Base-by-base conservation (phyloP, 2,888 invertebrate genomes). In the Choreutis nemorana region DNA sequence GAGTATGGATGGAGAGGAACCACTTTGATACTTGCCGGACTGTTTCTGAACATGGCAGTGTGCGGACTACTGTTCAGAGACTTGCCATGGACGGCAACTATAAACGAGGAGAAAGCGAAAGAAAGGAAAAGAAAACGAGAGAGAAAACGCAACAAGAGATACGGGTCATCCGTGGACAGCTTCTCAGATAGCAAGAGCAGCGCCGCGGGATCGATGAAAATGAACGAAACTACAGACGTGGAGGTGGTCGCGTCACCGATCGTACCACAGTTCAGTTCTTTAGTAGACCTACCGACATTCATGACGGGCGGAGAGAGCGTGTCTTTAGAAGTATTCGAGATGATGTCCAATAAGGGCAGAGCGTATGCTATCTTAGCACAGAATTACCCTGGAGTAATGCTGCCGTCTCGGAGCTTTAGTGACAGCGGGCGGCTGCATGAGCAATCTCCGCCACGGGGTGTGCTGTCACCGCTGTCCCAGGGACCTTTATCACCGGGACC, bases 1-100 rank as follows among this genome's bases (percentile, higher is more conserved):
- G 86, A 89, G 50, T 93, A 90, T 58, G 90, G 89, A 1, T 93
- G 92, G 92, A 81, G 90, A 23, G 91, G 90, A 1, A 89, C 91
- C 6, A 89, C 89, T 1, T 64, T 92, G n/a, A 87, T 93, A 32
- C 60, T 93, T 24, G 89, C 91, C 2, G 92, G 91, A 1, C 61
- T 91, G 29, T 91, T 94, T 55, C 67, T 93, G 16, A 90, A 92
- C 60, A 83, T 93, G 60, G 87, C 87, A 7, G 87, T 90, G 1
- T 93, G 90, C 56, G 93, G 92, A 0, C 81, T 88, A 36, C 66
- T 93, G 14, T 92, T 94, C 86, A 73, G 90, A 32, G 93, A 93
- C 48, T 52, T 78, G 39, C 81, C 78, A 15, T 80, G 78, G 81
- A 82, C 75, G 27, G 62, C 81, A 8, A 70, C 79, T 5, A 79